Percentiles rank a stretch among this genome's conserved stretches.
These are phyloP conservation scores for Myotis vivesi DNA, from an alignment of 2,797 vertebrate genomes.

Conservation along the genomic window DNA sequence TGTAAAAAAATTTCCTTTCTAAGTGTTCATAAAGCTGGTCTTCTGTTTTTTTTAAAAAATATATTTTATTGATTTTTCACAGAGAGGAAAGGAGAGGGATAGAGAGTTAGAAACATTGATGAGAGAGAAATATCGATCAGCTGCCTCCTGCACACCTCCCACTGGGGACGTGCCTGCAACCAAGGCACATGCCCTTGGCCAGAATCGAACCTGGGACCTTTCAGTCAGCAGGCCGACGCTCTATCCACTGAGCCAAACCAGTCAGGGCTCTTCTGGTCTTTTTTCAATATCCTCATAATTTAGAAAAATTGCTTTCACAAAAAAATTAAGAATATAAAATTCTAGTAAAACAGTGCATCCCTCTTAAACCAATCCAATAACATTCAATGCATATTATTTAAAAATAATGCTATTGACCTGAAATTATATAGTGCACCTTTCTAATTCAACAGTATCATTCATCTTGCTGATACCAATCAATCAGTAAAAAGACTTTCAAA, in stretches of 20 bases:
- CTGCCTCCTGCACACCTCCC: too few relatives aligned
- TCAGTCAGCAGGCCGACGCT: too few relatives aligned
- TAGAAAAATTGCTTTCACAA: conserved; percentile 46
- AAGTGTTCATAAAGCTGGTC: conserved; percentile 3
- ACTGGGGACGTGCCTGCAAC: too few relatives aligned
- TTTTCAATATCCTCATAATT: neutral
- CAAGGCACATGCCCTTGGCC: too few relatives aligned
- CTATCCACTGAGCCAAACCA: too few relatives aligned
- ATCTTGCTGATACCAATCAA: neutral
- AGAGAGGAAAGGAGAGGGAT: too few relatives aligned
- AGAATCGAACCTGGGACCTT: too few relatives aligned
- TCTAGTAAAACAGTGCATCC: neutral
- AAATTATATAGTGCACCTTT: neutral
- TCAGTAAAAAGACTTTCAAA: neutral
- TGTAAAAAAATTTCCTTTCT: neutral
- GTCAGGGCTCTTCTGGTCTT: too few relatives aligned
- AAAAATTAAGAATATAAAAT: conserved; percentile 42
- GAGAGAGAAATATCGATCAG: too few relatives aligned
- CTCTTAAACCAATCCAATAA: neutral
- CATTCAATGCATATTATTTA: neutral
- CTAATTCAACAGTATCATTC: conserved; percentile 15
- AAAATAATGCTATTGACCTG: neutral
- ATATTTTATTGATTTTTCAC: too few relatives aligned
- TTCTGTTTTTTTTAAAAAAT: neutral
- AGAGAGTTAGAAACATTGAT: too few relatives aligned